These are phyloP conservation scores for Heteronetta atricapilla DNA, from an alignment of 2,113 vertebrate species.

Conservation along the genomic window DNA sequence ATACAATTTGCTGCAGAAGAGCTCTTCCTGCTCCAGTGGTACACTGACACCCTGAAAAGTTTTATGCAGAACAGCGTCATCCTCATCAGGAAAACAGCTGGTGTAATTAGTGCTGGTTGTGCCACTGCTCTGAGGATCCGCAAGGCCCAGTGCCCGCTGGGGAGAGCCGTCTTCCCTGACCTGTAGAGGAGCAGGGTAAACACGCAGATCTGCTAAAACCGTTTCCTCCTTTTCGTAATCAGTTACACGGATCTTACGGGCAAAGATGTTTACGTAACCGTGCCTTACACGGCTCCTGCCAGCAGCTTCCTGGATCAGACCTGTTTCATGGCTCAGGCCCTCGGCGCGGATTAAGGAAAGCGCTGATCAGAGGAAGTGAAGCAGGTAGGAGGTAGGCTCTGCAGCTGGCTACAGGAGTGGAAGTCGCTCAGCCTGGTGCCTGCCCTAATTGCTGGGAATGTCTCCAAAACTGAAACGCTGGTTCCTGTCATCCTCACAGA, in stretches of 20 bases:
- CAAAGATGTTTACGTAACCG: constrained; percentile 36
- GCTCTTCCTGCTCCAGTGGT: neutral
- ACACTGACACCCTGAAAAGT: neutral
- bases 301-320: neutral
- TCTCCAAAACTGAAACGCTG: neutral
- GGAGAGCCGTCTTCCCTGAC: neutral
- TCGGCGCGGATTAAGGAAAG: neutral
- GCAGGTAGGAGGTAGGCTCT: neutral
- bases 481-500: neutral
- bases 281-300: neutral
- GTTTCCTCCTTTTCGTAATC: neutral
- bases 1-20: neutral
- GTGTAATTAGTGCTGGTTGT: neutral
- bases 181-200: neutral
- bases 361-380: neutral
- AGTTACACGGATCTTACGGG: neutral
- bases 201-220: neutral
- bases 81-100: neutral
- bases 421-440: neutral
- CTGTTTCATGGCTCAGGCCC: neutral
- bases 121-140: accelerated
- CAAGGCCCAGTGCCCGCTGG: neutral
- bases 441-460: neutral
- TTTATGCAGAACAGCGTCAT: neutral
- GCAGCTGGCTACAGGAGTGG: neutral